Percentiles rank a stretch among this genome's conserved stretches.
phyloP scores from a whole-genome alignment of 2,113 vertebrate species.

The Marcusenius ussheri region DNA sequence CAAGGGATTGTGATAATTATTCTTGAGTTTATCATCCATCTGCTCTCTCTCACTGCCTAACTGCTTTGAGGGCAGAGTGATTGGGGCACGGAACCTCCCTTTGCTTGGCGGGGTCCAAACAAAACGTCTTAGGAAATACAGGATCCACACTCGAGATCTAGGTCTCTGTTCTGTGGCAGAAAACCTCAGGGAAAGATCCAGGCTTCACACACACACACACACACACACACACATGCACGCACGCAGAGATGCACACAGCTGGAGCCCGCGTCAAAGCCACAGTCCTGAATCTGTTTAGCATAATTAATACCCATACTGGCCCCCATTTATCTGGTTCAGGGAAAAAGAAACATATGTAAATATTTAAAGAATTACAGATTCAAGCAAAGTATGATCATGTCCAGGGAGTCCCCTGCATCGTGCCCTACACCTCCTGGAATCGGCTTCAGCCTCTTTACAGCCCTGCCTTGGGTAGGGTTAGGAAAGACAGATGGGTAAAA shows the following conservation, averaged over 20 bases:
- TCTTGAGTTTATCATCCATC: not conserved
- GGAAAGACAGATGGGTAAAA: not conserved
- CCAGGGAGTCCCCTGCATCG: not conserved
- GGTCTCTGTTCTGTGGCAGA: not conserved
- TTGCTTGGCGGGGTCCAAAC: not conserved
- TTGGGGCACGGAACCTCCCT: not conserved
- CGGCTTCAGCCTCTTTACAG: not conserved
- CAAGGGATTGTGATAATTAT: not conserved
- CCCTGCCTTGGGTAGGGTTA: not conserved
- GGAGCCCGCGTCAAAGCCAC: not conserved
- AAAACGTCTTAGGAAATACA: not conserved
- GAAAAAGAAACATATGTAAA: not conserved
- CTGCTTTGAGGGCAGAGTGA: not conserved
- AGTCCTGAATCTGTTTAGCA: not conserved
- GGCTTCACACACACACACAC: not conserved
- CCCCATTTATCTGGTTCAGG: not conserved
- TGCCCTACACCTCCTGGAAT: not conserved
- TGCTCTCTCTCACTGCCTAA: not conserved
- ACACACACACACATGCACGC: not conserved
- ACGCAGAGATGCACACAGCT: not conserved
- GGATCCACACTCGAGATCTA: not conserved
- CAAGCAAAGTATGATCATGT: not conserved
- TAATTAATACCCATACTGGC: not conserved
- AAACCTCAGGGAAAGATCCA: not conserved
- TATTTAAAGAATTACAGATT: not conserved